Evolutionary conservation across 2,888 invertebrate genomes (phyloP).

Genomic region (Hyposoter dolosus): DNA sequence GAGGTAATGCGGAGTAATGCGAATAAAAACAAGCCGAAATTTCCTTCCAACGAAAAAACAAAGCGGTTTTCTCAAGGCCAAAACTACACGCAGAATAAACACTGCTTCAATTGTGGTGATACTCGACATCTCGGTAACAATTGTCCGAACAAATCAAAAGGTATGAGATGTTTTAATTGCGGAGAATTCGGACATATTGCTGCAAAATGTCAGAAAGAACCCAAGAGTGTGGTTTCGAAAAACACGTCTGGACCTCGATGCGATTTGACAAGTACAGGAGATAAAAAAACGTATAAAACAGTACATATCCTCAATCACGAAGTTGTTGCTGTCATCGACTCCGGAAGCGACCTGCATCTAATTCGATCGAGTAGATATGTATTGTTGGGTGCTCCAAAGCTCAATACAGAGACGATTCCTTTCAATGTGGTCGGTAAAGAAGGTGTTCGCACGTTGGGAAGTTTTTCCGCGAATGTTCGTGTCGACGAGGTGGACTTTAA

Average conservation of each 20-base stretch:
- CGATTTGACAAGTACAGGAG: constrained; percentile 25
- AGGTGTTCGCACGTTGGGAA: constrained; percentile 18
- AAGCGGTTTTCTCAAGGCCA: background rate
- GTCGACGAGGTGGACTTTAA: background rate
- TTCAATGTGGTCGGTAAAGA: constrained; percentile 1
- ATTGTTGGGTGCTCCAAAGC: constrained; percentile 25
- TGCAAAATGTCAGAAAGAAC: constrained; percentile 1
- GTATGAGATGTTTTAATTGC: constrained; percentile 22
- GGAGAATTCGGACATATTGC: constrained; percentile 31
- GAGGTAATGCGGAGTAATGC: background rate
- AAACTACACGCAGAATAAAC: background rate
- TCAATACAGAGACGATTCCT: background rate
- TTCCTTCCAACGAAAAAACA: background rate
- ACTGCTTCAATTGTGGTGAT: constrained; percentile 27
- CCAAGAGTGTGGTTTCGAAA: background rate
- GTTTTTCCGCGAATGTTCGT: background rate
- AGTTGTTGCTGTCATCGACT: constrained; percentile 58
- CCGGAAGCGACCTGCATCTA: constrained; percentile 57
- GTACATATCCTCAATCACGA: constrained; percentile 28
- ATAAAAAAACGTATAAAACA: constrained; percentile 31
- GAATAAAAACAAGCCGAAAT: background rate
- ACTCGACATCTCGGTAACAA: background rate
- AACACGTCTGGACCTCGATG: background rate
- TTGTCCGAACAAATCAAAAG: constrained; percentile 26
- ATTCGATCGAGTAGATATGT: constrained; percentile 40